These are phyloP conservation scores for Eidolon dupreanum DNA, from an alignment of 2,797 vertebrate species.

Conservation along the genomic window DNA sequence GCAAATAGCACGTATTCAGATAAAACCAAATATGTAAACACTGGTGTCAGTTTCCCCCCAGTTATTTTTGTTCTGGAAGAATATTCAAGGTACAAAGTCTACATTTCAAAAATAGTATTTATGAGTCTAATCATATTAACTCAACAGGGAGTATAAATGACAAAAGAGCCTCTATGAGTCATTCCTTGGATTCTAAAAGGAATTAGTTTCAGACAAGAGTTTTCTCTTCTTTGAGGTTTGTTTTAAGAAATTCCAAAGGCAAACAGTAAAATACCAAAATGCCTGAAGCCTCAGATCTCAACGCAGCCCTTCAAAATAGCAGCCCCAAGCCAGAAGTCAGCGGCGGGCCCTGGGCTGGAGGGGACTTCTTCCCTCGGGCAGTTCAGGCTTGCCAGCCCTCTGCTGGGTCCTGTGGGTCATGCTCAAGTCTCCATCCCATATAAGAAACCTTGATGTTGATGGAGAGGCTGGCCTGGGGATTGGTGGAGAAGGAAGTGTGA, in stretches of 20 bases:
- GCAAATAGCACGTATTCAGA: background rate
- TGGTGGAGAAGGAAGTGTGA: fast-evolving
- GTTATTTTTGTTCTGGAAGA: constrained; percentile 39
- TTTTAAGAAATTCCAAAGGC: constrained; percentile 67
- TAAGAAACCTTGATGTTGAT: background rate
- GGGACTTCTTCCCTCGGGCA: no score
- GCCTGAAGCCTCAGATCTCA: background rate
- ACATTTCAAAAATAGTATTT: constrained; percentile 70
- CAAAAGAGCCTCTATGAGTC: constrained; percentile 63
- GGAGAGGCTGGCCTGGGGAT: fast-evolving
- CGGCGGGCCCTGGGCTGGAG: background rate
- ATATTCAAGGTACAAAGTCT: constrained; percentile 33
- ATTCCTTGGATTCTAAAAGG: constrained; percentile 65
- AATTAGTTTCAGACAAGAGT: constrained; percentile 42
- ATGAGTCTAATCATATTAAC: constrained; percentile 64
- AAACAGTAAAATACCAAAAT: constrained; percentile 14
- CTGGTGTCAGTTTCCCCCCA: background rate
- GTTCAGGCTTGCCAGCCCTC: background rate
- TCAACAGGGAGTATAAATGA: constrained; percentile 46
- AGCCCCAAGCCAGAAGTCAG: fast-evolving
- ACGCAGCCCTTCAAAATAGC: background rate
- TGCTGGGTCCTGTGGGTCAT: fast-evolving
- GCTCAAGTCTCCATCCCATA: background rate
- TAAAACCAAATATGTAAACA: background rate
- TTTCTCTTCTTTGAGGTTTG: constrained; percentile 57